Base-by-base conservation (phyloP, 1,140 invertebrate species). In the Camponotus pennsylvanicus region DNA sequence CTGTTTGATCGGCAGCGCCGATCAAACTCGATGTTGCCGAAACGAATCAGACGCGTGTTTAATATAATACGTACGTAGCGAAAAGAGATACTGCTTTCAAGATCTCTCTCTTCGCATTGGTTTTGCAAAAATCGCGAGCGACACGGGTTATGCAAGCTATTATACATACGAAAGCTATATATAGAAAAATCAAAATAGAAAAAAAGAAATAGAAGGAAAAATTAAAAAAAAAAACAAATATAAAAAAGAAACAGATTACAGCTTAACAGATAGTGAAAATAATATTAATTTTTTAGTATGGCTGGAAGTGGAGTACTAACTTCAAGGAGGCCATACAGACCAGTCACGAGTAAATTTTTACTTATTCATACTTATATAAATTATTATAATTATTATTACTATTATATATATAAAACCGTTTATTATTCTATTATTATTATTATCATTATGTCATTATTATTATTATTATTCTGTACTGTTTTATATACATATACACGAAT, bases 221-320 rank as follows among this genome's bases (percentile, higher is more conserved):
- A 37, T 21, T 45, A 79, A n/a, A 80, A 75, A 80, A 75, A 49
- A 57, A 59, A 49, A 57, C 9, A 70, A 63, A 70, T n/a, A 79
- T 52, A 73, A 21, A 27, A 79, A n/a, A 21, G 40, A 79, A n/a
- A 27, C 37, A 88, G 63, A 76, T 90, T 90, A 71, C 87, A 90
- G 73, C n/a, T 64, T 92, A 82, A 93, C 88, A 89, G 90, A 92
- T 92, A 93, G 93, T 92, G 89, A 94, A 94, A 86, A 91, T 94
- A 79, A 93, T 94, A 92, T 95, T 93, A 92, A 95, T 94, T 95
- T 94, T 95, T 95, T 95, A 98, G 97, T 98, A 97, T 97, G 97
- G 97, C 96, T 98, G 98, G 98, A 98, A 98, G 96, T 97, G 97
- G 97, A 98, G 98, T 97, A 96, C 97, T 96, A 97, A 98, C 97